Conservation (phyloP, 2,797 vertebrate species). For the Sylvia borin region DNA sequence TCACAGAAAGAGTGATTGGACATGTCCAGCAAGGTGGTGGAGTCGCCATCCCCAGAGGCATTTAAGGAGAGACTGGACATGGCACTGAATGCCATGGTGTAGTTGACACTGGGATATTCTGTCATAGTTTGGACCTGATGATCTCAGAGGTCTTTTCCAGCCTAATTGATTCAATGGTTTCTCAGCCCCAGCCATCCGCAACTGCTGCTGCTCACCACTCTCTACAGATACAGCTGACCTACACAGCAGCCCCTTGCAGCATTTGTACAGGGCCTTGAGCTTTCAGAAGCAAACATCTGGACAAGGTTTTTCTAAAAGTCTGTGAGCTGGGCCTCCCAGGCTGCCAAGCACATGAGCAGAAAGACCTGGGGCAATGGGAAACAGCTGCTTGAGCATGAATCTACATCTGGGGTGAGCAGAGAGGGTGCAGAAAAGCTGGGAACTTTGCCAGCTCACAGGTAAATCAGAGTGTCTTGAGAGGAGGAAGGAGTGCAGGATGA, state of each 20-base stretch:
- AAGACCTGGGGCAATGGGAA: not conserved
- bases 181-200: rapidly evolving
- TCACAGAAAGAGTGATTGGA: not conserved
- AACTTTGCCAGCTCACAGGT: not conserved
- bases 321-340: not conserved
- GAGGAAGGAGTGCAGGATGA: not conserved
- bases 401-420: not conserved
- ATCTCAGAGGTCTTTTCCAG: not conserved
- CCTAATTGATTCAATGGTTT: not conserved
- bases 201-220: rapidly evolving
- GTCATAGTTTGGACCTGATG: not conserved
- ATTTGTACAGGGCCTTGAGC: rapidly evolving
- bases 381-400: rapidly evolving
- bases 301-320: not conserved
- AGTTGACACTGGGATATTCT: not conserved
- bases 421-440: not conserved
- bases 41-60: not conserved
- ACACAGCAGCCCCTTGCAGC: rapidly evolving
- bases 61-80: not conserved
- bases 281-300: not conserved
- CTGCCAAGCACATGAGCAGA: rapidly evolving
- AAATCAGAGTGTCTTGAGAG: not conserved
- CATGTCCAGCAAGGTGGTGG: not conserved
- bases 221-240: not conserved
- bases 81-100: too few relatives aligned